Conservation (phyloP, 2,113 vertebrate species). For the Mesembrinibis cayennensis region DNA sequence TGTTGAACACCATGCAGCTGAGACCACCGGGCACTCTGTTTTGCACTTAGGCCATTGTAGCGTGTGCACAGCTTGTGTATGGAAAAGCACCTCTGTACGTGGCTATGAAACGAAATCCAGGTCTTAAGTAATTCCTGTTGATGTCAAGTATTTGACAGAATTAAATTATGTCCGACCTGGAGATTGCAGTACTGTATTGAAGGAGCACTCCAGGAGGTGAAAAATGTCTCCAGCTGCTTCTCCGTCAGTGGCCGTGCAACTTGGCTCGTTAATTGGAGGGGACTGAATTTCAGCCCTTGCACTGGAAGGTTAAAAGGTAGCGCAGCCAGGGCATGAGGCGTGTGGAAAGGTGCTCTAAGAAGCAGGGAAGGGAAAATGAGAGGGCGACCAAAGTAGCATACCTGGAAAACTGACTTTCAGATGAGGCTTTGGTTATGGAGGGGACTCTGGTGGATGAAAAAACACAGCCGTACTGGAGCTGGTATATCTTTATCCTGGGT, state of each 20-base stretch:
- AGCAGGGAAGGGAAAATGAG: neutral
- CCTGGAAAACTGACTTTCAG: neutral
- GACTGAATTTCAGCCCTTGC: neutral
- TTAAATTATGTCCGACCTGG: neutral
- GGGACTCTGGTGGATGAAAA: neutral
- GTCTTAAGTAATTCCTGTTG: neutral
- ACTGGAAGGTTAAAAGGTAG: neutral
- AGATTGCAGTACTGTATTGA: neutral
- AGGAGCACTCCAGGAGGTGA: neutral
- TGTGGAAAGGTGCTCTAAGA: neutral
- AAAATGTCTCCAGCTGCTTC: neutral
- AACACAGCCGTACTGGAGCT: neutral
- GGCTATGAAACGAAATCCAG: neutral
- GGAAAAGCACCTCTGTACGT: neutral
- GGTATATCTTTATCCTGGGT: constrained; percentile 16
- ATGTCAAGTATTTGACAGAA: neutral
- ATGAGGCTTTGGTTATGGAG: neutral
- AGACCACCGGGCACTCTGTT: neutral
- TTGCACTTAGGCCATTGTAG: neutral
- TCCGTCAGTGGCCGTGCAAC: accelerated
- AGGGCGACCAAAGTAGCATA: neutral
- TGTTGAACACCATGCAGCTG: neutral
- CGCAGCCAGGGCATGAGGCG: neutral
- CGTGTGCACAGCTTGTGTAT: accelerated
- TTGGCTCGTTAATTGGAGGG: neutral